Conservation (phyloP, 2,888 invertebrate species). For the Synanthedon myopaeformis region DNA sequence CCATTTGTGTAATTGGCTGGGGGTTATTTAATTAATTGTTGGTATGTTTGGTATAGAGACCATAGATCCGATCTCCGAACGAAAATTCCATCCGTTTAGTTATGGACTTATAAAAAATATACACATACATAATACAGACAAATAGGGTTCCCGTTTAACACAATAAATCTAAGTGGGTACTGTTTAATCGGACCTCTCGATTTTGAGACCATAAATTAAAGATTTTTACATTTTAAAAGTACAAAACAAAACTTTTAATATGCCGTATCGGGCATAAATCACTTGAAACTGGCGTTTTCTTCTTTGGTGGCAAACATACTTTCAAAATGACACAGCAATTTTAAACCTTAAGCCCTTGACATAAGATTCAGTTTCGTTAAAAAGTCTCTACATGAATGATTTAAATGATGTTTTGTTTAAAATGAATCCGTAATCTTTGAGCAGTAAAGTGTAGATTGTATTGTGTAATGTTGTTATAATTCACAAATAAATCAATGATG, state of each 20-base stretch:
- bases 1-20: too few relatives aligned
- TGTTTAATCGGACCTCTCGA: constrained; percentile 67
- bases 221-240: constrained; percentile 63
- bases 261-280: constrained; percentile 64
- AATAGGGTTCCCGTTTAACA: constrained; percentile 41
- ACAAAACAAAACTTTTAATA: constrained; percentile 67
- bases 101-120: too few relatives aligned
- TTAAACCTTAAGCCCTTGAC: too few relatives aligned
- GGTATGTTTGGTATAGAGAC: too few relatives aligned
- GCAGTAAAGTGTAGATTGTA: constrained; percentile 13
- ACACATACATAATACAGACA: constrained; percentile 25
- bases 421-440: constrained; percentile 6
- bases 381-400: too few relatives aligned
- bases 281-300: constrained; percentile 61
- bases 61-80: too few relatives aligned
- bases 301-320: constrained; percentile 50
- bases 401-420: constrained; percentile 5
- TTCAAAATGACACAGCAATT: not conserved
- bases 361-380: too few relatives aligned
- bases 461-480: constrained; percentile 12
- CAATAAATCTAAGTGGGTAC: constrained; percentile 61
- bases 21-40: too few relatives aligned
- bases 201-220: constrained; percentile 65
- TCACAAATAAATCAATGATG: constrained; percentile 47
- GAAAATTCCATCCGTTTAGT: too few relatives aligned